These are phyloP conservation scores for Diachasma alloeum DNA, from an alignment of 1,140 invertebrate genomes.

Conservation along the genomic window DNA sequence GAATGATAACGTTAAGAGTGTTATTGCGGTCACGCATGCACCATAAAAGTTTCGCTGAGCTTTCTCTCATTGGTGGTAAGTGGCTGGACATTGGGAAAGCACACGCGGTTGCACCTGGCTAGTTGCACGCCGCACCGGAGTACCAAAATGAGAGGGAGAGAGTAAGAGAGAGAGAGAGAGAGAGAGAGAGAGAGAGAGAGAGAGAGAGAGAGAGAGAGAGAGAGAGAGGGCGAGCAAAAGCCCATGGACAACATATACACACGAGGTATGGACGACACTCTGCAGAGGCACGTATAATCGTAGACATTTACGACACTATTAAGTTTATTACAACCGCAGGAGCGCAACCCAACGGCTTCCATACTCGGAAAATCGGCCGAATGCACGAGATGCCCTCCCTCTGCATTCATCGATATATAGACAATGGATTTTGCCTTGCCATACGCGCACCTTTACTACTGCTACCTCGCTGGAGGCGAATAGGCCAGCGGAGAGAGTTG, in stretches of 20 bases:
- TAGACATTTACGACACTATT: constrained; percentile 55
- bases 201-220: no score
- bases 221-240: background rate
- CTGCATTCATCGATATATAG: background rate
- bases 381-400: background rate
- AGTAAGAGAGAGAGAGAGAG: background rate
- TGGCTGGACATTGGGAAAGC: constrained; percentile 4
- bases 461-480: background rate
- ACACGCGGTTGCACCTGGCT: background rate
- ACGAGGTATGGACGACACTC: background rate
- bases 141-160: background rate
- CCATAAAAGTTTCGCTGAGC: constrained; percentile 8
- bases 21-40: background rate
- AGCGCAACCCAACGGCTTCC: background rate
- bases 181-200: background rate
- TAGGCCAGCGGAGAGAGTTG: background rate
- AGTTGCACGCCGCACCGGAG: background rate
- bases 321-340: constrained; percentile 47
- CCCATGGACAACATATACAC: background rate
- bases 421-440: background rate
- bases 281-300: constrained; percentile 34
- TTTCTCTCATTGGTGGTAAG: constrained; percentile 11
- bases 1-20: background rate
- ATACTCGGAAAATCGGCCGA: background rate
- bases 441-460: background rate